phyloP scores from a whole-genome alignment of 1,140 invertebrate genomes.

The Mycetomoellerius zeteki region DNA sequence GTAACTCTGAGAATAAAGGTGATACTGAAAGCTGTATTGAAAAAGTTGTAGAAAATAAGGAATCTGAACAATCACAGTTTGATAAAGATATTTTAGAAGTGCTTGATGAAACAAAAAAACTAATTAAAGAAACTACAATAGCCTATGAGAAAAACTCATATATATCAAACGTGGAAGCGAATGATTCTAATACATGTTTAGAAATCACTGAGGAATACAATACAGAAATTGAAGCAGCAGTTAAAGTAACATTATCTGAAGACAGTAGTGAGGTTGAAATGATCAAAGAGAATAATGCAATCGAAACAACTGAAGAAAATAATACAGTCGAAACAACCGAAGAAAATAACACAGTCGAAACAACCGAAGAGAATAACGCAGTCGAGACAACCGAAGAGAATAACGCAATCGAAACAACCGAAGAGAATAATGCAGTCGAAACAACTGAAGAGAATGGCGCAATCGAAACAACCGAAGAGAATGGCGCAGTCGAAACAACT shows the following conservation, averaged over 20 bases:
- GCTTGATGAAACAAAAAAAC: background rate
- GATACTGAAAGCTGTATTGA: background rate
- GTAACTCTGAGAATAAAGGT: slow-evolving; percentile 34
- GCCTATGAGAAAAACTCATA: background rate
- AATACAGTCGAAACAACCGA: no score
- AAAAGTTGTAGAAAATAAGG: background rate
- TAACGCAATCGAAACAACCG: no score
- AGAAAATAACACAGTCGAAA: no score
- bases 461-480: no score
- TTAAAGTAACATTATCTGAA: background rate
- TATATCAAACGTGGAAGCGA: background rate
- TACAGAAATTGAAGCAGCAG: background rate
- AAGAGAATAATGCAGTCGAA: no score
- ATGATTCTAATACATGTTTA: background rate
- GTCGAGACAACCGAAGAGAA: no score
- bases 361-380: no score
- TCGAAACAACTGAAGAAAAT: background rate
- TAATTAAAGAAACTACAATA: background rate
- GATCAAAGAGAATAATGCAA: background rate
- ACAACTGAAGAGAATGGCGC: no score
- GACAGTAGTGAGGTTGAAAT: slow-evolving; percentile 18
- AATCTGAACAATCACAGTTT: background rate
- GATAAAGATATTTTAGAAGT: background rate
- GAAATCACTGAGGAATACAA: slow-evolving; percentile 21
- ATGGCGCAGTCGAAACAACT: no score